A percentile compares a stretch with the other conserved stretches of the same genome.
Conservation (phyloP, 2,113 vertebrate genomes). For the Podiceps cristatus region DNA sequence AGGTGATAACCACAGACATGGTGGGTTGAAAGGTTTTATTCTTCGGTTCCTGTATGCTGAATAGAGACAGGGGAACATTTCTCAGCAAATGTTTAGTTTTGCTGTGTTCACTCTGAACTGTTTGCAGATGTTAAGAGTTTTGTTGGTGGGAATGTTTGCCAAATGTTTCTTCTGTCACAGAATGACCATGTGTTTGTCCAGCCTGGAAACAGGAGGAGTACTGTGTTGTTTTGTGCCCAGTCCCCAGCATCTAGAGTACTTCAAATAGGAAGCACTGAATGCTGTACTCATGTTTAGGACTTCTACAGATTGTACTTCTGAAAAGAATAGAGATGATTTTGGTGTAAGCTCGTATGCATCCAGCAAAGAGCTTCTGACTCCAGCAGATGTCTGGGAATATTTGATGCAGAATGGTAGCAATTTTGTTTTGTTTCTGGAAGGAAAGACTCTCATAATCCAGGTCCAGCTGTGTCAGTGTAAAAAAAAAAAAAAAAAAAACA, state of each 20-base stretch:
- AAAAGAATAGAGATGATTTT: slow-evolving; percentile 59
- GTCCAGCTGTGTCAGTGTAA: slow-evolving; percentile 48
- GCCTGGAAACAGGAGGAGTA: slow-evolving; percentile 20
- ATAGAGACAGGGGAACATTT: background rate
- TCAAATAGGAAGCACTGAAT: background rate
- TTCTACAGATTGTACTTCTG: background rate
- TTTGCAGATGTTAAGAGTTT: slow-evolving; percentile 47
- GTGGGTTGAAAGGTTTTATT: background rate
- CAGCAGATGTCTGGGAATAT: slow-evolving; percentile 50
- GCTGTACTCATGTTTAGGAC: background rate
- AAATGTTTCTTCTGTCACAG: slow-evolving; percentile 41
- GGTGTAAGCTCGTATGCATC: slow-evolving; percentile 23
- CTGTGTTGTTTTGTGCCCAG: background rate
- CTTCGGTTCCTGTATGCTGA: background rate
- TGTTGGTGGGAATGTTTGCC: slow-evolving; percentile 36
- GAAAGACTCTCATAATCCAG: slow-evolving; percentile 24
- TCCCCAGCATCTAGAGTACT: background rate
- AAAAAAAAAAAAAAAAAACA: background rate
- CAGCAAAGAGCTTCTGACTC: slow-evolving; percentile 27
- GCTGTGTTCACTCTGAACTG: background rate
- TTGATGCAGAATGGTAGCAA: slow-evolving; percentile 43
- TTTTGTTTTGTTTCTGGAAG: slow-evolving; percentile 63
- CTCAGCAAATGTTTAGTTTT: slow-evolving; percentile 24
- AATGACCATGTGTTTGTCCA: slow-evolving; percentile 34
- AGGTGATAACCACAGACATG: background rate